Percentiles rank a stretch among this genome's conserved stretches.
These are phyloP conservation scores for Mus minutoides DNA, from an alignment of 2,797 vertebrate species.

Conservation along the genomic window DNA sequence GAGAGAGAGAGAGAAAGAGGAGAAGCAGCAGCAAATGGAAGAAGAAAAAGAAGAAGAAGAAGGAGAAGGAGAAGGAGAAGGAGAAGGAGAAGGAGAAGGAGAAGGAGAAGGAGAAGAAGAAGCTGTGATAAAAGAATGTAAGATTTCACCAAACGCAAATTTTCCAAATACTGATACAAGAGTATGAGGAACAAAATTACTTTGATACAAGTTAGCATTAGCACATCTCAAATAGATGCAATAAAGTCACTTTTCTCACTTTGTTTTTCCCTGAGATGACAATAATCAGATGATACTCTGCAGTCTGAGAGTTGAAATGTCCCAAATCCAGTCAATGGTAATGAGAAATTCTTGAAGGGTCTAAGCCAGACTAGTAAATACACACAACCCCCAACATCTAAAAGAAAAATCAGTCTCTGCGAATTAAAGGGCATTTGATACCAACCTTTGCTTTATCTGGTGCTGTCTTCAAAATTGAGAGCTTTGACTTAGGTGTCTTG, in stretches of 20 bases:
- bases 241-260: not conserved
- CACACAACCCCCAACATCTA: not conserved
- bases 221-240: slow-evolving; percentile 31
- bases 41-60: not conserved
- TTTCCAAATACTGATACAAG: slow-evolving; percentile 65
- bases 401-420: slow-evolving; percentile 51
- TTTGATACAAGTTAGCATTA: slow-evolving; percentile 61
- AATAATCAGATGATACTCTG: slow-evolving; percentile 33
- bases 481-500: not conserved
- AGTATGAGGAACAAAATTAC: slow-evolving; percentile 58
- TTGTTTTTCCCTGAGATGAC: slow-evolving; percentile 39
- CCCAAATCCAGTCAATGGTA: slow-evolving; percentile 23
- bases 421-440: slow-evolving; percentile 55
- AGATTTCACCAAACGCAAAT: not conserved
- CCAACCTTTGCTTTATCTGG: slow-evolving; percentile 28
- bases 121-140: slow-evolving; percentile 25
- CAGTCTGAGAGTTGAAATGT: not conserved
- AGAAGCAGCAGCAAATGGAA: accelerated
- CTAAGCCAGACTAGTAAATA: slow-evolving; percentile 49
- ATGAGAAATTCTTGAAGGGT: slow-evolving; percentile 54
- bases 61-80: not conserved
- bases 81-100: not conserved
- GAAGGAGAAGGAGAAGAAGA: not conserved
- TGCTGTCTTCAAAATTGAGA: slow-evolving; percentile 20
- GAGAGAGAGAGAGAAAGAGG: not conserved